phyloP scores from a whole-genome alignment of 2,113 vertebrate genomes.

The Hydropotes inermis region DNA sequence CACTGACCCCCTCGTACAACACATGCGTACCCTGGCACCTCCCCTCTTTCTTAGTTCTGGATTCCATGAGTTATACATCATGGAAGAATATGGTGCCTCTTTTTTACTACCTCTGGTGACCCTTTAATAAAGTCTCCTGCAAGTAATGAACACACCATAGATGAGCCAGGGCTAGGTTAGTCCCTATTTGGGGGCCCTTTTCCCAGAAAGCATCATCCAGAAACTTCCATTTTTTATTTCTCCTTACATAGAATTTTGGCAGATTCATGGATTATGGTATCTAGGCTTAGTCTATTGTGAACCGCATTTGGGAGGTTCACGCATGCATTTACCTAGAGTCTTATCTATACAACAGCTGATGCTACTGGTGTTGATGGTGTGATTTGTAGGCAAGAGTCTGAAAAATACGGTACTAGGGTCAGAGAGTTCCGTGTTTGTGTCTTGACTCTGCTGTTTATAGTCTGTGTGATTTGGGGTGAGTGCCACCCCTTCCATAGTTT shows the following conservation, averaged over 20 bases:
- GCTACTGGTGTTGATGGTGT: background rate
- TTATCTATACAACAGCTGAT: background rate
- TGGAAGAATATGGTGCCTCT: background rate
- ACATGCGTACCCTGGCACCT: rapidly evolving
- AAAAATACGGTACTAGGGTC: background rate
- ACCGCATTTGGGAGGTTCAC: background rate
- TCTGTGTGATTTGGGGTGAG: background rate
- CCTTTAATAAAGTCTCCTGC: background rate
- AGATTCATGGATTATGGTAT: background rate
- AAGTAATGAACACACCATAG: background rate
- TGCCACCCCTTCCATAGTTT: background rate
- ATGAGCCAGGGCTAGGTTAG: rapidly evolving
- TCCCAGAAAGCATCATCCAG: background rate
- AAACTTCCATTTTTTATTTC: background rate
- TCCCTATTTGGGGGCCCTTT: background rate
- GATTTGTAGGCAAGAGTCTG: background rate
- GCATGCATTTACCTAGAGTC: background rate
- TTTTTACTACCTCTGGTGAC: background rate
- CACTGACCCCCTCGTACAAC: background rate
- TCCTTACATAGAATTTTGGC: background rate
- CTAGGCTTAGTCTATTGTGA: background rate
- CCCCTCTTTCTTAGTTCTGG: background rate
- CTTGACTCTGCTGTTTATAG: background rate
- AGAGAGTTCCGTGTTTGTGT: background rate
- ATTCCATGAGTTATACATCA: background rate